Evolutionary conservation across 2,888 invertebrate species (phyloP), one percentile per base, ranked within the genome.

Genomic region (Loripinus fragilis): DNA sequence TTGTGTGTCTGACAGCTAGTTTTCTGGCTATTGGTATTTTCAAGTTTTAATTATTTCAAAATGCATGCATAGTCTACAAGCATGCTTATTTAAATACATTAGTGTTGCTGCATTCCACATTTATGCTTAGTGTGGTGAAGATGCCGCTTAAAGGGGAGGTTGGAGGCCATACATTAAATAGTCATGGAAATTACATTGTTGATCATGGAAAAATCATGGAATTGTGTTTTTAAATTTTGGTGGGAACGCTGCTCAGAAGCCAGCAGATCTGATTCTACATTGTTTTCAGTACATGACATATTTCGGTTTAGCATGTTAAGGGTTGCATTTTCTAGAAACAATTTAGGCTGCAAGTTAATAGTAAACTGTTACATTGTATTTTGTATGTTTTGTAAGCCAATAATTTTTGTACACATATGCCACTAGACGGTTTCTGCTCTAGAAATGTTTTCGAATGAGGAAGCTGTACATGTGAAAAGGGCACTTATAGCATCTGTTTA

Each of bases 341-440:
- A 38, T 8, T 38, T 8, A 38, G 38, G n/a, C n/a, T n/a, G n/a
- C n/a, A 38, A 38, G 12, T 8, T 8, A 8, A 38, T 38, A 8
- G 5, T 38, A 38, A 38, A 38, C 5, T 38, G 38, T 38, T 12
- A 38, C n/a, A 3, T 45, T 45, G 15, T 45, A 20, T 45, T 23
- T 60, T 60, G 8, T 60, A 33, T 60, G 30, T 60, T 45, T 60
- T 60, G 33, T 60, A 60, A 2, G 60, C 30, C 5, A 52, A n/a
- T 60, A n/a, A n/a, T n/a, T n/a, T 60, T 60, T 60, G 30, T 60
- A 60, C 60, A 45, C n/a, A 3, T 8, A 45, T 3, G 20, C 45
- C 20, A 33, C 12, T 60, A 33, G 60, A n/a, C 7, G 33, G 33
- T 60, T 60, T 60, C 7, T 60, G 30, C 60, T 25, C 5, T 12